Conservation (phyloP, 2,888 invertebrate genomes). For the Stegana nigrithorax region DNA sequence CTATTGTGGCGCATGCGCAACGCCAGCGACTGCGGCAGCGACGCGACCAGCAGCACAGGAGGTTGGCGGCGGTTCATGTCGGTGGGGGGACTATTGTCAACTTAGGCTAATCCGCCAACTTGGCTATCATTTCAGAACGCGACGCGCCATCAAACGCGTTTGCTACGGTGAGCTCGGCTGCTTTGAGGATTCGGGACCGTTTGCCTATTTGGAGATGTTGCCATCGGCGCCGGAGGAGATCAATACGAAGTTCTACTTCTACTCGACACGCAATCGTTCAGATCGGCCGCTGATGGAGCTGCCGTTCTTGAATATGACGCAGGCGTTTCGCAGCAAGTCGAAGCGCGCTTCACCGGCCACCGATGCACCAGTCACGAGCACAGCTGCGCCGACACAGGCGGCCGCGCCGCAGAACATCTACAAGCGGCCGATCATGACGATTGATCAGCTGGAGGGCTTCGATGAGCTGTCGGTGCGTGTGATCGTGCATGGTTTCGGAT, state of each 20-base stretch:
- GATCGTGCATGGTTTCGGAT: conserved; percentile 94
- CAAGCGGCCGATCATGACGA: conserved; percentile 64
- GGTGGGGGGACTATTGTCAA: too few relatives aligned
- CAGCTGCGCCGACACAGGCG: conserved; percentile 55
- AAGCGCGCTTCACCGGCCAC: conserved; percentile 36
- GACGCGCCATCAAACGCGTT: conserved; percentile 83
- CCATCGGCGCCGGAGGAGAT: conserved; percentile 89
- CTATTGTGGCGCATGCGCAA: conserved; percentile 45
- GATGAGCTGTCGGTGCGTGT: conserved; percentile 75
- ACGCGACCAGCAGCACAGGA: conserved; percentile 54
- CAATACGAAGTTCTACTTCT: conserved; percentile 84
- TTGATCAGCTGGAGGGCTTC: conserved; percentile 65
- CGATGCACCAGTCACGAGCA: conserved; percentile 21
- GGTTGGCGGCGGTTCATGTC: too few relatives aligned
- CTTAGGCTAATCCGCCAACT: background rate
- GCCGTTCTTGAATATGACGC: conserved; percentile 79
- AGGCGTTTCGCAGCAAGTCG: conserved; percentile 70
- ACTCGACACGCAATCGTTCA: conserved; percentile 76
- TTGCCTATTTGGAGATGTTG: conserved; percentile 89
- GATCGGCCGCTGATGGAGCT: conserved; percentile 78
- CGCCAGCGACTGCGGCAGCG: conserved; percentile 36
- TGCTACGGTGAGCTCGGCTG: conserved; percentile 93
- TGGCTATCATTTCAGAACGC: conserved; percentile 71
- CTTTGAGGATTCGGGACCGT: conserved; percentile 90
- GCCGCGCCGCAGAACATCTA: conserved; percentile 34